Evolutionary conservation across 2,888 invertebrate genomes (phyloP), one percentile per base, ranked within the genome.

Genomic region (Nephrotoma guestfalica): DNA sequence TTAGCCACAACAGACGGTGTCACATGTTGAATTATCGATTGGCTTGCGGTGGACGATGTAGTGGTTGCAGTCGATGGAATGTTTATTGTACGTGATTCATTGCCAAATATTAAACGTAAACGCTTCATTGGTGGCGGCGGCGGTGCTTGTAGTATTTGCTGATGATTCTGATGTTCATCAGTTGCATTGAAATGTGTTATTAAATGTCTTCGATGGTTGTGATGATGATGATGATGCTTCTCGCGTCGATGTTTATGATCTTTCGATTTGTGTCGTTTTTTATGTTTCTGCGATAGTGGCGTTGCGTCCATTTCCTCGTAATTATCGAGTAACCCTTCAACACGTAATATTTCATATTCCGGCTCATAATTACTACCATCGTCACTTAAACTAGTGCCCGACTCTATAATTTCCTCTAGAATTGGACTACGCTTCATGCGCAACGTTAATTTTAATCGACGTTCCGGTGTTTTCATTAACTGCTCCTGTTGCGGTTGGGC

Each of bases 401-500:
- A 95, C 90, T 97, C 96, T 89, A 96, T 95, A 0, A 96, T 94
- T 89, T 97, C 97, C 89, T 97, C 97, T 86, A 96, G 92, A 86
- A 96, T 95, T 1, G 97, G 97, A 88, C 96, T 97, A 43, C 97
- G 94, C 90, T 97, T 97, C 93, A 97, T 96, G 5, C 97, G 94
- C 87, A 97, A 91, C 6, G 97, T 97, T 87, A 97, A 91, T 90
- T 97, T 97, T 86, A 97, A 91, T 5, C 95, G 89, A 5, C 91
- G 89, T 88, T 92, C 92, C 0, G 92, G 92, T 0, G 91, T 92
- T 88, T 92, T 92, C 6, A 91, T 86, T 11, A 87, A 57, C n/a
- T 51, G 85, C 45, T 87, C 87, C 7, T 87, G 86, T 2, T 41
- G 86, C 9, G 83, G 86, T 13, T 86, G 41, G 42, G 57, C 83